Base-by-base conservation (phyloP, 53 echinoderm and acorn worm genomes). In the Zoroaster sp. region DNA sequence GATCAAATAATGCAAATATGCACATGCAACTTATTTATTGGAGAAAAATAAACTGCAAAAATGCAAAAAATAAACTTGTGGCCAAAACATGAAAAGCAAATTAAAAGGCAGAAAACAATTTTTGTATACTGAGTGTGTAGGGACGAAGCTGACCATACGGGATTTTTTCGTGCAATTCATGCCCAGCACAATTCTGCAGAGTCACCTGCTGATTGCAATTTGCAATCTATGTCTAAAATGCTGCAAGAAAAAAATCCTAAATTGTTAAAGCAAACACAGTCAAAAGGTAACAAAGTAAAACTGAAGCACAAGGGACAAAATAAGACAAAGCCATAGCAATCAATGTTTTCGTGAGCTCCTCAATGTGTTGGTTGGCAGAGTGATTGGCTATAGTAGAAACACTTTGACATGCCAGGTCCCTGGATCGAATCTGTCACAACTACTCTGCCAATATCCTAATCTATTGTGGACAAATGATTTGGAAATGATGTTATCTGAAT, bases 131-230 rank as follows among this genome's bases (percentile, higher is more conserved):
- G 36, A 17, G 14, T 71, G 34, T 35, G 17, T 71, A 71, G 71
- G 36, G 36, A 71, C 71, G 71, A 31, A 71, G 71, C 36, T 71
- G 71, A 71, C 28, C 71, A 71, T 71, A 71, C 25, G 71, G 71
- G 71, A 71, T 33, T 71, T 71, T 71, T 35, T 71, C 34, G 71
- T 71, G 71, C 33, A 71, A 71, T 71, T 71, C 71, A 71, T 71
- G 71, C 14, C 33, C 71, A 35, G 71, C 71, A 35, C 71, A 21
- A 34, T 71, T 71, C 36, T 35, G 71, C 36, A 71, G 71, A 33
- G 71, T 71, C 71, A 71, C 71, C 4, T 32, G 71, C 36, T 71
- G 71, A 71, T 71, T 71, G 12, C 12, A n/a, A n/a, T n/a, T n/a
- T n/a, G n/a, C n/a, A 33, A 33, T 71, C 71, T 35, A 34, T 71